phyloP scores from a whole-genome alignment of 2,113 vertebrate species.

The Calonectris borealis region DNA sequence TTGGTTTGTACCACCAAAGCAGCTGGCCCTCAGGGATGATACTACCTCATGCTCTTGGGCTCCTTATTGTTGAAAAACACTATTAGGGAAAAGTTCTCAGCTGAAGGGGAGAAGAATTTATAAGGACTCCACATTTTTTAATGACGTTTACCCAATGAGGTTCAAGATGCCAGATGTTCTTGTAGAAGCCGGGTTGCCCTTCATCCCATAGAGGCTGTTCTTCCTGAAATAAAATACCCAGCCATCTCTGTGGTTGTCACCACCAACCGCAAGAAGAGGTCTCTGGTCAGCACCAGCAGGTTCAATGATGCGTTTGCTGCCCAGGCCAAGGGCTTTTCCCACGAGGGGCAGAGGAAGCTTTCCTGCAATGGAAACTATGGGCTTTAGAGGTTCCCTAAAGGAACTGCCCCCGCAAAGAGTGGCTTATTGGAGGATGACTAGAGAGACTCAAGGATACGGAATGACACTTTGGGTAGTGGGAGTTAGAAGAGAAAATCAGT shows the following conservation, averaged over 20 bases:
- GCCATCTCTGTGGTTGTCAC: not conserved
- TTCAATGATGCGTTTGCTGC: not conserved
- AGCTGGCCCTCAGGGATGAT: not conserved
- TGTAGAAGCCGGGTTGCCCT: not conserved
- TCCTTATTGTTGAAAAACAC: not conserved
- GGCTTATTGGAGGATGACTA: not conserved
- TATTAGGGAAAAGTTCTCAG: not conserved
- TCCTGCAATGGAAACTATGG: not conserved
- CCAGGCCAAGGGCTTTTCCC: not conserved
- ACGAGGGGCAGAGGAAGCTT: not conserved
- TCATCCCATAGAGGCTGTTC: not conserved
- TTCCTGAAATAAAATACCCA: not conserved
- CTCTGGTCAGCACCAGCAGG: not conserved
- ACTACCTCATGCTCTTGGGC: not conserved
- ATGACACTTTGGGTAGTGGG: not conserved
- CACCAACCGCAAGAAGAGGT: not conserved
- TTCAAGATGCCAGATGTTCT: not conserved
- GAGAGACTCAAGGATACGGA: not conserved
- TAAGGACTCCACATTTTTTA: not conserved
- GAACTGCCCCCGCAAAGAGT: not conserved
- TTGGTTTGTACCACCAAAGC: not conserved
- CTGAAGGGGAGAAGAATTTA: not conserved
- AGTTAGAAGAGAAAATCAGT: not conserved
- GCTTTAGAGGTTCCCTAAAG: not conserved
- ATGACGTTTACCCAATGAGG: not conserved